Conservation (phyloP, 1,140 invertebrate species). For the Panagrolaimus sp. region DNA sequence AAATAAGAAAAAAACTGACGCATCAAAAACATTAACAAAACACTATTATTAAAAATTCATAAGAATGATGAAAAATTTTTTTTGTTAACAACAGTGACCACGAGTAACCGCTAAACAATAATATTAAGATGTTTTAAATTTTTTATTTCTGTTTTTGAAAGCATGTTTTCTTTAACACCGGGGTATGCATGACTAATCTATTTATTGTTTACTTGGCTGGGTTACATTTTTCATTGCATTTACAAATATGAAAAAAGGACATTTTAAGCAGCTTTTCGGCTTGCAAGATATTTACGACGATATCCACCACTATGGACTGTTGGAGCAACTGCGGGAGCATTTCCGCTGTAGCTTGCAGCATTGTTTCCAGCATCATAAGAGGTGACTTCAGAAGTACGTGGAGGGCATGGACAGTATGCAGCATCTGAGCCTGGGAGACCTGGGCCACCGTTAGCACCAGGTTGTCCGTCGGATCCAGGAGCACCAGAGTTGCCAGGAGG, state of each 20-base stretch:
- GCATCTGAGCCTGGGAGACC: background rate
- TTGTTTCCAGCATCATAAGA: background rate
- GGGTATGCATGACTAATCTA: no score
- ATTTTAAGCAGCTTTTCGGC: no score
- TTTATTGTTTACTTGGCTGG: no score
- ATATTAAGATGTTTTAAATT: no score
- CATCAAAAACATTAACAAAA: no score
- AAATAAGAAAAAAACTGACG: no score
- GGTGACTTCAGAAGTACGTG: background rate
- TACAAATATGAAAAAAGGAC: no score
- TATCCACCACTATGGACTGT: background rate
- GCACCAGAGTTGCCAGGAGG: background rate
- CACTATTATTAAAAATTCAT: no score
- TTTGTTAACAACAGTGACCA: no score
- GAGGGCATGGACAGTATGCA: background rate
- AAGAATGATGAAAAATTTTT: no score
- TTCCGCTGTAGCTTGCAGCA: background rate
- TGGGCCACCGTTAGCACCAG: background rate
- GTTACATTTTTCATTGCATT: no score
- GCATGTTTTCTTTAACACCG: background rate
- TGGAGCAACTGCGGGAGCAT: background rate
- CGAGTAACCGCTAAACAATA: no score
- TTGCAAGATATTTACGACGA: background rate
- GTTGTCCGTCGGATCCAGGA: constrained; percentile 5
- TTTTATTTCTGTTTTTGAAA: background rate